Evolutionary conservation across 1,140 invertebrate species (phyloP).

Genomic region (Bradynema listronoti): DNA sequence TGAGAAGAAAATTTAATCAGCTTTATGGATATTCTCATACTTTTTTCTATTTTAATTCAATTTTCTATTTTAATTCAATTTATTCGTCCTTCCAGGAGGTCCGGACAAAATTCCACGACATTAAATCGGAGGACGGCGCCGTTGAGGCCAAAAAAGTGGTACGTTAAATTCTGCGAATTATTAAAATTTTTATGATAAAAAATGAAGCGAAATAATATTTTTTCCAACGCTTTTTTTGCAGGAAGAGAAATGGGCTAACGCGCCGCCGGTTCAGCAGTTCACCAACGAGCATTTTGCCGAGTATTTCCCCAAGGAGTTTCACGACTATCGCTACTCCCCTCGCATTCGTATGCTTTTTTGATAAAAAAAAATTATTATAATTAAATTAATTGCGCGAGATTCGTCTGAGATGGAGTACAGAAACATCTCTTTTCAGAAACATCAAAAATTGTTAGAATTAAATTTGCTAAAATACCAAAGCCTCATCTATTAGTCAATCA

Average conservation of each 20-base stretch:
- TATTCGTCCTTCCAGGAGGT: conserved; percentile 31
- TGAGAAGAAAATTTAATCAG: background rate
- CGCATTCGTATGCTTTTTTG: no score
- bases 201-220: background rate
- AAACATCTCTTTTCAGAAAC: no score
- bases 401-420: no score
- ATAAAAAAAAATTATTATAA: no score
- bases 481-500: no score
- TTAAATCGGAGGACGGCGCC: conserved; percentile 49
- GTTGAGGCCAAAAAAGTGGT: conserved; percentile 54
- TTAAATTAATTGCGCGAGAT: no score
- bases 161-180: conserved; percentile 1
- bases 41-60: no score
- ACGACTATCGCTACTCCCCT: background rate
- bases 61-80: background rate
- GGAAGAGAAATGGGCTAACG: conserved; percentile 56
- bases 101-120: conserved; percentile 47
- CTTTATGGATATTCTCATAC: no score
- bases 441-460: no score
- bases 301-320: conserved; percentile 2
- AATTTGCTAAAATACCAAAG: no score
- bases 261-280: conserved; percentile 54
- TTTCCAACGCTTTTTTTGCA: no score
- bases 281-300: background rate
- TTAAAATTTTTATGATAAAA: conserved; percentile 12